Evolutionary conservation across 2,888 invertebrate species (phyloP), one percentile per base, ranked within the genome.

Genomic region (Girardia tigrina): DNA sequence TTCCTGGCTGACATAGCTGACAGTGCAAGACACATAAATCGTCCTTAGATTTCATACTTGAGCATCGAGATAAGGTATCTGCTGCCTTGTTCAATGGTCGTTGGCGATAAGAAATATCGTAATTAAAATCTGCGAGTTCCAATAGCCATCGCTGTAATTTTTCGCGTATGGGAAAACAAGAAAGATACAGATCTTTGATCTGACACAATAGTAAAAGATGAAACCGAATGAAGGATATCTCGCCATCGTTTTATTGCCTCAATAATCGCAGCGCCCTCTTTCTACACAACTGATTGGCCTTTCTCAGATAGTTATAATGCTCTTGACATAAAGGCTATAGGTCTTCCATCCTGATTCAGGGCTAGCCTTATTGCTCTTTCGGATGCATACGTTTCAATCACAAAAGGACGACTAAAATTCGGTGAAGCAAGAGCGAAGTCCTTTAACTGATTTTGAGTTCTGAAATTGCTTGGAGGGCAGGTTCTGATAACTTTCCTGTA

Each of bases 301-400:
- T 70, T 23, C 26, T 70, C 70, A 12, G 70, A 23, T 26, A 26
- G 70, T 70, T 23, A 70, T 70, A 70, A 26, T 23, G 70, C 26
- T 26, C 70, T 70, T n/a, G 70, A 70, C 70, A 70, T 70, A 70
- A 70, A 70, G 20, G 70, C 70, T 12, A 70, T 70, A 23, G 70
- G 70, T 23, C 70, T 12, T 6, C 70, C 70, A 23, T 70, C 70
- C 26, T 70, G 70, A 70, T 26, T 70, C 23, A 70, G 70, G 26
- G 70, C 26, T 70, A 23, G 23, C 20, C 70, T 26, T 23, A 70
- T 23, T 70, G 70, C 70, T 23, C 20, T n/a, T 23, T 23, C 70
- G 26, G 70, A 70, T 23, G 70, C 70, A 70, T 70, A 23, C 70
- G 70, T 70, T 70, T 70, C 70, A 23, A 70, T 26, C 20, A 26